These are phyloP conservation scores for Perca schrenkii DNA, from an alignment of 2,113 vertebrate genomes.

Conservation along the genomic window DNA sequence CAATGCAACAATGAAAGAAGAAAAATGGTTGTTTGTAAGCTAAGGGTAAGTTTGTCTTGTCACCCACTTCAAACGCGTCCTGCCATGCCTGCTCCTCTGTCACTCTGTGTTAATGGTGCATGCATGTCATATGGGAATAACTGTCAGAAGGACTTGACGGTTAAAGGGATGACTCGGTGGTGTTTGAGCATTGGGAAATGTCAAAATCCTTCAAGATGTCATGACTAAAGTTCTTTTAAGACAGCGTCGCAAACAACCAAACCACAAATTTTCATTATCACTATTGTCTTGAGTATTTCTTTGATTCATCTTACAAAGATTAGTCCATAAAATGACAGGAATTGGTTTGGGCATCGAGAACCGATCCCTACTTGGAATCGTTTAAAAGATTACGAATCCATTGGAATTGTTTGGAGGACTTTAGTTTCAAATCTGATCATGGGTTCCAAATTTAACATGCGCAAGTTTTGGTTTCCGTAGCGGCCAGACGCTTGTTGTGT, in stretches of 20 bases:
- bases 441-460: no score
- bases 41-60: background rate
- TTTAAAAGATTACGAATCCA: no score
- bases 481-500: no score
- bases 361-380: no score
- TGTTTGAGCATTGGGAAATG: background rate
- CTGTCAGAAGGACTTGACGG: slow-evolving; percentile 24
- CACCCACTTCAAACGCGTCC: background rate
- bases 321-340: background rate
- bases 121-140: slow-evolving; percentile 8
- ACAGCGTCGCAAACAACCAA: background rate
- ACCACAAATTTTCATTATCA: background rate
- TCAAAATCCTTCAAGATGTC: background rate
- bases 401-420: no score
- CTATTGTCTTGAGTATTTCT: background rate
- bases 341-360: background rate
- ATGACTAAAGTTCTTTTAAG: background rate
- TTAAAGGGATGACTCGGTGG: background rate
- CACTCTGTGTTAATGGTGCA: slow-evolving; percentile 23
- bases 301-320: background rate
- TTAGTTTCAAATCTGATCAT: no score
- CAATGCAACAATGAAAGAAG: background rate
- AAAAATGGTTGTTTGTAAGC: background rate
- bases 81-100: slow-evolving; percentile 13
- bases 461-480: no score